phyloP scores from a whole-genome alignment of 2,113 vertebrate species.

The Mormoops blainvillei region DNA sequence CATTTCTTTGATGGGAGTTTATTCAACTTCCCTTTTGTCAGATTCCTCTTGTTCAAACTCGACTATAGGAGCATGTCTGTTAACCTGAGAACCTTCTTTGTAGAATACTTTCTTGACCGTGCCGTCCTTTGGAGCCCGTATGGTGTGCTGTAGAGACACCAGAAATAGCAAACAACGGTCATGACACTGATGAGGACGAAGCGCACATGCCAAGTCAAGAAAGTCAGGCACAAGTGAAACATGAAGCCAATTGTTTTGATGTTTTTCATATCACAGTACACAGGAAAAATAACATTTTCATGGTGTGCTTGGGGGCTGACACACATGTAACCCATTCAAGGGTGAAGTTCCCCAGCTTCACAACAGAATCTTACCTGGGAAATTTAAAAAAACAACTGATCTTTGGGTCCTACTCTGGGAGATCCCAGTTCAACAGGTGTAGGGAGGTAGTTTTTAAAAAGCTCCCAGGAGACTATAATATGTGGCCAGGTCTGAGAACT shows the following conservation, averaged over 20 bases:
- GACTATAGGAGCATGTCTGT: conserved; percentile 86
- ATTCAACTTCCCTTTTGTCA: conserved; percentile 73
- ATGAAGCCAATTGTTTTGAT: not conserved
- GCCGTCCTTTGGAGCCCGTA: conserved; percentile 90
- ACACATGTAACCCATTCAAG: not conserved
- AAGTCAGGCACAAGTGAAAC: not conserved
- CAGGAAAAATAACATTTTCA: not conserved
- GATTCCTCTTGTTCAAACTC: conserved; percentile 86
- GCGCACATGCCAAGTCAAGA: not conserved
- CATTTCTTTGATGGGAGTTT: conserved; percentile 47
- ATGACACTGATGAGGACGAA: not conserved
- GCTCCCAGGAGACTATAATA: not conserved
- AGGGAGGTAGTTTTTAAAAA: not conserved
- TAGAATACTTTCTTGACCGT: conserved; percentile 92
- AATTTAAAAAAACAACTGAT: not conserved
- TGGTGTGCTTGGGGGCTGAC: not conserved
- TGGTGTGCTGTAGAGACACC: conserved; percentile 87
- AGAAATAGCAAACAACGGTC: not conserved
- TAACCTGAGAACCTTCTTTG: conserved; percentile 91
- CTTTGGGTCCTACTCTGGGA: not conserved
- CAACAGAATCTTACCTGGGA: not conserved
- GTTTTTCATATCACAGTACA: not conserved
- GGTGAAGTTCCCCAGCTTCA: not conserved
- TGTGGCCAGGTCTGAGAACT: not conserved
- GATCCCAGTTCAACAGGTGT: not conserved